These are phyloP conservation scores for Gasteruption jaculator DNA, from an alignment of 2,888 invertebrate genomes.

Conservation along the genomic window DNA sequence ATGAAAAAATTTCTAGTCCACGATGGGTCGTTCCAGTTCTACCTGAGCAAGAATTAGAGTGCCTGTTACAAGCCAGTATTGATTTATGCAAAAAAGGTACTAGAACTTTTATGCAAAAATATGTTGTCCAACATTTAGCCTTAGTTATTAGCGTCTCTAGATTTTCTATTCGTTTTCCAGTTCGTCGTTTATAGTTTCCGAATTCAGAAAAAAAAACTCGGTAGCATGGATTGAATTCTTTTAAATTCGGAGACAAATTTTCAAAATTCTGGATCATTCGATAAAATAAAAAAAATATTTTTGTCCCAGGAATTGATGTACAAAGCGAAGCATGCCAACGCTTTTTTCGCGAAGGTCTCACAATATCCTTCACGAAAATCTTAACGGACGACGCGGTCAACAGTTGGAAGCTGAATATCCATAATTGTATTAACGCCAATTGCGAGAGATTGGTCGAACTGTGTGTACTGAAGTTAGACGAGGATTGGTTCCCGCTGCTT, in stretches of 20 bases:
- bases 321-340: conserved; percentile 87
- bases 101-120: neutral
- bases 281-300: neutral
- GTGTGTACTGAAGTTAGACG: conserved; percentile 83
- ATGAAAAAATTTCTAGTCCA: conserved; percentile 93
- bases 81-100: conserved; percentile 81
- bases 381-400: conserved; percentile 96
- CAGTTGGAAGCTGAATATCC: conserved; percentile 97
- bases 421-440: conserved; percentile 90
- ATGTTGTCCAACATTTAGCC: no score
- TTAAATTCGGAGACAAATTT: neutral
- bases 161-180: no score
- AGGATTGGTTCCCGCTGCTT: conserved; percentile 88
- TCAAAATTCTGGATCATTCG: neutral
- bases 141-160: no score
- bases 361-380: conserved; percentile 93
- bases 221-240: conserved; percentile 5
- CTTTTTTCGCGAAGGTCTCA: conserved; percentile 91
- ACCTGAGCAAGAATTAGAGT: conserved; percentile 93
- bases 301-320: conserved; percentile 70
- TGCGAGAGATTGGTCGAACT: conserved; percentile 89
- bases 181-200: neutral
- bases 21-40: conserved; percentile 97
- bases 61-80: conserved; percentile 83
- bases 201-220: no score